Evolutionary conservation across 2,888 invertebrate genomes (phyloP), one percentile per base, ranked within the genome.

Genomic region (Heliconius erato): DNA sequence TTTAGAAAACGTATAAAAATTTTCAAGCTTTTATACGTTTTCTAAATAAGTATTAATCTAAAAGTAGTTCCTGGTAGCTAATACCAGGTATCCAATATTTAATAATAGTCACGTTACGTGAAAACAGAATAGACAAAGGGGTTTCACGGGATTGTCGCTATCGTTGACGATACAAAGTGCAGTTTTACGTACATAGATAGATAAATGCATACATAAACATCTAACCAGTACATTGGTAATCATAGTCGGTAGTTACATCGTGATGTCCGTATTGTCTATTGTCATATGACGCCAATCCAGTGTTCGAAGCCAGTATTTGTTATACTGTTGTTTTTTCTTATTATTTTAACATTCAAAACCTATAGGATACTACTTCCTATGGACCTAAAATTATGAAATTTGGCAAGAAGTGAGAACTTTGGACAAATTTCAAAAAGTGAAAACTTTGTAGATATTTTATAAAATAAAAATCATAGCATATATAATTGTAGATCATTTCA

Each of bases 111-210:
- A 72, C 28, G 26, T 72, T 26, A 72, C 26, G 44, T 72, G 44
- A 26, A 72, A 72, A 72, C 44, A 44, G 9, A 26, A 44, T 49
- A 49, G 44, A 72, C 72, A 72, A 72, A 72, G 72, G 26, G 26
- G 23, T 26, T 71, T 71, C 40, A 71, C 71, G 26, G 26, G 40
- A 44, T 71, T 44, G 40, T 71, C 44, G 19, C 9, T 19, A 19
- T 28, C 19, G 69, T 69, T 7, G 26, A 72, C 72, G 44, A 26
- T 16, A 26, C 44, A 26, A 49, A 72, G 44, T 72, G 72, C 72
- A 49, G 16, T 26, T 9, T 44, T 16, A 49, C 26, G 16, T 72
- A 49, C 26, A 72, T 44, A 49, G 16, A 40, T 11, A 40, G 23
- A 44, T 72, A 44, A n/a, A 44, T 26, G 40, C 7, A n/a, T n/a